These are phyloP conservation scores for Dyspetes luteomarginatus DNA, from an alignment of 2,888 invertebrate species.

Conservation along the genomic window DNA sequence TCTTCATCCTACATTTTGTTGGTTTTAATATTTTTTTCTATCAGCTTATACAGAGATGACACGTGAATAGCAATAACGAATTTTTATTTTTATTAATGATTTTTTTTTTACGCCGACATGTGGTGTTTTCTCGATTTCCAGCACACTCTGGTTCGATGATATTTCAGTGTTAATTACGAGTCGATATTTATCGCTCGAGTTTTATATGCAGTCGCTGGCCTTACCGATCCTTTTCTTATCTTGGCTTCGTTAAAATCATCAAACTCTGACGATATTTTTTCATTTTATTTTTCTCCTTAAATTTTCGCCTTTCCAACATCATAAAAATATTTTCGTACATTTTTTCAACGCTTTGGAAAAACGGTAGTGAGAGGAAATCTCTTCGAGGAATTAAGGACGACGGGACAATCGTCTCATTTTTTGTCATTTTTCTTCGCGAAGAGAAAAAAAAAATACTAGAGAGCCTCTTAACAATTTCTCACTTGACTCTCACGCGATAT, in stretches of 20 bases:
- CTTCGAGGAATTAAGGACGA: too few relatives aligned
- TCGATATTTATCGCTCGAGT: constrained; percentile 77
- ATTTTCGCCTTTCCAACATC: too few relatives aligned
- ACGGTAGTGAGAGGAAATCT: too few relatives aligned
- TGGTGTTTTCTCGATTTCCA: constrained; percentile 67
- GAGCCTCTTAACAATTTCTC: neutral
- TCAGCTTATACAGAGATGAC: too few relatives aligned
- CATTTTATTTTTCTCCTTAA: neutral
- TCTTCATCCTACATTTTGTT: constrained; percentile 21
- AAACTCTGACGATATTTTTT: constrained; percentile 64
- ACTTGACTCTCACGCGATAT: neutral
- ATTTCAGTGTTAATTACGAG: constrained; percentile 81
- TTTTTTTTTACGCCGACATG: constrained; percentile 38
- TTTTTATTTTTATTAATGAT: too few relatives aligned
- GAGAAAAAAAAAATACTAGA: neutral
- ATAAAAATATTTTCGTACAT: too few relatives aligned
- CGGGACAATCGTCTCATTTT: too few relatives aligned
- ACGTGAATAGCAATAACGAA: too few relatives aligned
- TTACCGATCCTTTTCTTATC: constrained; percentile 76
- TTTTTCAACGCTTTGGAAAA: too few relatives aligned
- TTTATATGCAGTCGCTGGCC: constrained; percentile 60
- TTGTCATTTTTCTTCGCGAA: too few relatives aligned
- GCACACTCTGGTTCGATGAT: constrained; percentile 75
- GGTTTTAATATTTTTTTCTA: neutral
- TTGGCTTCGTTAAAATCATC: constrained; percentile 79